These are phyloP conservation scores for Sceloporus undulatus DNA, from an alignment of 2,113 vertebrate genomes.

Conservation along the genomic window DNA sequence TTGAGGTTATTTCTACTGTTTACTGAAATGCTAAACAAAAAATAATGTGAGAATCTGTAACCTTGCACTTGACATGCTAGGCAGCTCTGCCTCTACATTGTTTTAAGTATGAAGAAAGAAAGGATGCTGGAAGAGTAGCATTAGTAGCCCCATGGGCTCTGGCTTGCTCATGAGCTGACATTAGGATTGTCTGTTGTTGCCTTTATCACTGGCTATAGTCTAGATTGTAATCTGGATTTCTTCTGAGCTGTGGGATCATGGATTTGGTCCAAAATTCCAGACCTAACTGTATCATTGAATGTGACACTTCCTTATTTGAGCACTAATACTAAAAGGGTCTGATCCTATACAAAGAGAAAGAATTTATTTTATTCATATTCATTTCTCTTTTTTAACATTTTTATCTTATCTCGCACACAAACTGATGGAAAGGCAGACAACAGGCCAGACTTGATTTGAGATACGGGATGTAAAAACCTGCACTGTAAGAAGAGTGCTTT, in stretches of 20 bases:
- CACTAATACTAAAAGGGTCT: background rate
- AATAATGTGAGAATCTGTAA: background rate
- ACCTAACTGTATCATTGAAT: background rate
- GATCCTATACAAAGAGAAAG: background rate
- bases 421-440: background rate
- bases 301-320: constrained; percentile 12
- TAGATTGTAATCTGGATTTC: too few species aligned
- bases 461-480: background rate
- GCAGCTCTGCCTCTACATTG: too few species aligned
- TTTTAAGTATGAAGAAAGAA: background rate
- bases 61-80: background rate
- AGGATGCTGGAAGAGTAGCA: background rate
- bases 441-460: background rate
- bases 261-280: background rate
- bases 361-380: constrained; percentile 35
- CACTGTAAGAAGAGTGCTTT: constrained; percentile 13
- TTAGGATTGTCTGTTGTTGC: too few species aligned
- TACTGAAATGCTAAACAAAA: background rate
- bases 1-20: background rate
- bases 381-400: background rate
- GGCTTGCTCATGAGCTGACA: too few species aligned
- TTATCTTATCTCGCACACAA: background rate
- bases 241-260: too few species aligned
- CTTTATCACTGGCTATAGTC: too few species aligned
- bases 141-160: background rate